Evolutionary conservation across 2,113 vertebrate species (phyloP).

Genomic region (Lasiurus cinereus): DNA sequence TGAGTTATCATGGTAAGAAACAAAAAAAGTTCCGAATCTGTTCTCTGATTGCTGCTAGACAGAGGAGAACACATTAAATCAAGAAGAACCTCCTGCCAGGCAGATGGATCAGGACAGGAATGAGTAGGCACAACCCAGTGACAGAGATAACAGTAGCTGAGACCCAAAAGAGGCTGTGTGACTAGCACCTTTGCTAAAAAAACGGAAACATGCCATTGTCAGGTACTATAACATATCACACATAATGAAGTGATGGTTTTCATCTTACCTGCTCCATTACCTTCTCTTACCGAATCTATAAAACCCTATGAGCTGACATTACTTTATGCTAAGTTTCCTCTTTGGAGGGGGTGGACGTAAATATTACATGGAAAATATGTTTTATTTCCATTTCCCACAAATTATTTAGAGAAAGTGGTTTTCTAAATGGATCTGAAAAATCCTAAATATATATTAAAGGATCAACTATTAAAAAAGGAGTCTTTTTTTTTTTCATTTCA

Average conservation of each 20-base stretch:
- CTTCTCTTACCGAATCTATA: conserved; percentile 71
- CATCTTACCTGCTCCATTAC: conserved; percentile 65
- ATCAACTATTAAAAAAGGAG: not conserved
- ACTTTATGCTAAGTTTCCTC: not conserved
- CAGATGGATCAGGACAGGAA: conserved; percentile 74
- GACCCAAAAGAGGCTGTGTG: conserved; percentile 73
- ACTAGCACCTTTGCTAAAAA: conserved; percentile 81
- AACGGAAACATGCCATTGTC: conserved; percentile 83
- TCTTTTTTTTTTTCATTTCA: conserved; percentile 3
- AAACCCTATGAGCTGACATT: conserved; percentile 51
- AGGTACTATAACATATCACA: conserved; percentile 78
- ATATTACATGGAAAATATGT: not conserved
- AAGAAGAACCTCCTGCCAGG: conserved; percentile 56
- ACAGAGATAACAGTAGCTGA: conserved; percentile 71
- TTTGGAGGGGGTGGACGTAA: not conserved
- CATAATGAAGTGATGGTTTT: conserved; percentile 75
- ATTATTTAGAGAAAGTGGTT: conserved; percentile 5
- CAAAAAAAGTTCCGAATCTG: not conserved
- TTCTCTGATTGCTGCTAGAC: conserved; percentile 23
- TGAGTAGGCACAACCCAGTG: conserved; percentile 73
- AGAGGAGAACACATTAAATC: conserved; percentile 28
- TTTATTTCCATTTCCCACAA: conserved; percentile 18
- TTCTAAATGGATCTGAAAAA: conserved; percentile 31
- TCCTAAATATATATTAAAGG: conserved; percentile 40
- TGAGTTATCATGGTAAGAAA: not conserved